Percentiles rank a stretch among this genome's conserved stretches.
These are phyloP conservation scores for Candidula unifasciata DNA, from an alignment of 2,888 invertebrate species.

Conservation along the genomic window DNA sequence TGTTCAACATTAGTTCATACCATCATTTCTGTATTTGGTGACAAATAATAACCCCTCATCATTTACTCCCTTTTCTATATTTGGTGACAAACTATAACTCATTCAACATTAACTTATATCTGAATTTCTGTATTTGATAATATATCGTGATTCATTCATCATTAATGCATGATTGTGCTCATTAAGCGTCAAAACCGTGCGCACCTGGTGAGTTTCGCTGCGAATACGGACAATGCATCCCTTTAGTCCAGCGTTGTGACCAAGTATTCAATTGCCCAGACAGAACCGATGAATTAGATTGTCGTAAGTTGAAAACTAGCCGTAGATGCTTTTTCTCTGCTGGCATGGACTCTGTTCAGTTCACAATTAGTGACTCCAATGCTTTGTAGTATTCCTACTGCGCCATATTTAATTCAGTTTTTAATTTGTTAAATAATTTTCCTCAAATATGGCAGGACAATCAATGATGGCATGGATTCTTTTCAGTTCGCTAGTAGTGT, in stretches of 20 bases:
- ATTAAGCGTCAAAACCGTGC: constrained; percentile 56
- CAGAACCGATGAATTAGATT: constrained; percentile 91
- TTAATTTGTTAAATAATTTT: no score
- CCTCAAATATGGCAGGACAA: no score
- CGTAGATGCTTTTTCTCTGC: not conserved
- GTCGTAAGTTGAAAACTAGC: constrained; percentile 82
- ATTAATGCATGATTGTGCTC: constrained; percentile 41
- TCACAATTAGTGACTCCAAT: not conserved
- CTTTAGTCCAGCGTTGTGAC: constrained; percentile 68
- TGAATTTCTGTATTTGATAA: not conserved
- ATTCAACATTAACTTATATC: no score
- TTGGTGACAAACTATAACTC: no score
- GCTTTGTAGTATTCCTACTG: no score
- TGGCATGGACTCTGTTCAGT: not conserved
- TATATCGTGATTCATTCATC: not conserved
- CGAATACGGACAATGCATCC: constrained; percentile 79
- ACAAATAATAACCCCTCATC: no score
- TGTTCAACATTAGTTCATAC: no score
- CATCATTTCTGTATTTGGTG: no score
- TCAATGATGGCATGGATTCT: no score
- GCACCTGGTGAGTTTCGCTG: constrained; percentile 83
- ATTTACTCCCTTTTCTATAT: no score
- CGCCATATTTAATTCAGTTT: no score
- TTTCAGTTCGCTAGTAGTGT: no score
- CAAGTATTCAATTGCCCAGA: constrained; percentile 81